These are phyloP conservation scores for Palythoa caribaeorum DNA, from an alignment of 92 coral and sea anemone genomes.

Conservation along the genomic window DNA sequence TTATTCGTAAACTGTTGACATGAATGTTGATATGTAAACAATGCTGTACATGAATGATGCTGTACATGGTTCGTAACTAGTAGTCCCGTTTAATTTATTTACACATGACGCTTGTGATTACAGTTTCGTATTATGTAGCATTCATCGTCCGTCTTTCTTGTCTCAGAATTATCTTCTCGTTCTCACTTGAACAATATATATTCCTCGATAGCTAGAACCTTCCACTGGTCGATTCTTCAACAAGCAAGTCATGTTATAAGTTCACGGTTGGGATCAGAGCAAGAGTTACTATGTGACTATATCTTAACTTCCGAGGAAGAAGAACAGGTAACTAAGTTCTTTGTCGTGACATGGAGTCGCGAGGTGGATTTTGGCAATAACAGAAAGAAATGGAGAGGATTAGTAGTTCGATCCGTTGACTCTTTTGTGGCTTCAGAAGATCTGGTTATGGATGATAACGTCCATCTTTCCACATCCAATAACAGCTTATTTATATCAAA, in stretches of 20 bases:
- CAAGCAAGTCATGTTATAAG: constrained; percentile 55
- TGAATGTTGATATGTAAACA: not conserved
- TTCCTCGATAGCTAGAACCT: constrained; percentile 4
- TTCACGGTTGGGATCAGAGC: constrained; percentile 38
- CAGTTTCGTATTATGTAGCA: not conserved
- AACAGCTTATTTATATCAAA: constrained; percentile 42
- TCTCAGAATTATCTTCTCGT: not conserved
- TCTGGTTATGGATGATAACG: constrained; percentile 4
- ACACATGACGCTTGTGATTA: not conserved
- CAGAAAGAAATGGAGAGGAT: constrained; percentile 42
- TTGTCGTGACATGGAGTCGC: constrained; percentile 57
- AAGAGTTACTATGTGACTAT: constrained; percentile 51
- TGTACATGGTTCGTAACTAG: not conserved
- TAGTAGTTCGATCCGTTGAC: constrained; percentile 41
- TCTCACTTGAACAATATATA: not conserved
- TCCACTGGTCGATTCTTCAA: constrained; percentile 57
- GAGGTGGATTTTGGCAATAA: constrained; percentile 47
- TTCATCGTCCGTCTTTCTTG: not conserved
- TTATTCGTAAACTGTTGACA: not conserved
- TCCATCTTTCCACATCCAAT: constrained; percentile 2
- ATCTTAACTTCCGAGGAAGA: constrained; percentile 45
- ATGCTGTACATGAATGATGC: not conserved
- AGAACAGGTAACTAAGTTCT: constrained; percentile 29
- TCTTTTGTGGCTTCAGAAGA: constrained; percentile 38
- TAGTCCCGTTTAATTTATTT: not conserved